Evolutionary conservation across 1,140 invertebrate genomes (phyloP).

Genomic region (Drosophila lowei): DNA sequence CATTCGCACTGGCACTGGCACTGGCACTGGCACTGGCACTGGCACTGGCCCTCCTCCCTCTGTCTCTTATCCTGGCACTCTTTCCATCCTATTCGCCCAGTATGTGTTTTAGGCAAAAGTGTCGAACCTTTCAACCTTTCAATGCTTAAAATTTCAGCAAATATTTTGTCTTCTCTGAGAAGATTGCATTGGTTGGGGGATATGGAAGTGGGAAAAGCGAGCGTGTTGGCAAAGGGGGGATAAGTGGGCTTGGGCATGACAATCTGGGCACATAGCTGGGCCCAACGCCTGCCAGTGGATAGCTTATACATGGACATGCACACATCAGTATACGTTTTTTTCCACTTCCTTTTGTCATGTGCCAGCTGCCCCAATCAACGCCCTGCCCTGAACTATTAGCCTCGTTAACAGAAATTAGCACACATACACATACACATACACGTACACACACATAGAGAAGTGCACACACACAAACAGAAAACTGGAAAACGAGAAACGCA

Average conservation of each 20-base stretch:
- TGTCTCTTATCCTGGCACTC: background rate
- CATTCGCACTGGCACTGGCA: background rate
- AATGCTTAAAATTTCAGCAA: conserved; percentile 71
- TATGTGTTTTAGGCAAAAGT: background rate
- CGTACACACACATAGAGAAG: background rate
- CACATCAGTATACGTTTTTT: background rate
- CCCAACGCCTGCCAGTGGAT: background rate
- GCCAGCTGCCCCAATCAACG: conserved; percentile 36
- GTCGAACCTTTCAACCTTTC: conserved; percentile 67
- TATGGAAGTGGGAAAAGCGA: too few relatives aligned
- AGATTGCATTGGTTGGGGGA: conserved; percentile 3
- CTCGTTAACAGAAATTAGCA: conserved; percentile 58
- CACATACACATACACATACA: conserved; percentile 19
- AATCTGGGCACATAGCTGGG: conserved; percentile 47
- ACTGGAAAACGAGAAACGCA: background rate
- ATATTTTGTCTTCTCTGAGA: conserved; percentile 52
- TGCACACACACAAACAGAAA: background rate
- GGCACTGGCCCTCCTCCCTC: too few relatives aligned
- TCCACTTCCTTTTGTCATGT: conserved; percentile 32
- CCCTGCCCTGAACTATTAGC: conserved; percentile 57
- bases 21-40: too few relatives aligned
- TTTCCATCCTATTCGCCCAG: background rate
- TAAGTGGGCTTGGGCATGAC: conserved; percentile 29
- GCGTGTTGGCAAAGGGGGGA: too few relatives aligned
- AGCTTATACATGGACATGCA: too few relatives aligned